Evolutionary conservation across 2,888 invertebrate species (phyloP), one percentile per base, ranked within the genome.

Genomic region (Ochropleura plecta): DNA sequence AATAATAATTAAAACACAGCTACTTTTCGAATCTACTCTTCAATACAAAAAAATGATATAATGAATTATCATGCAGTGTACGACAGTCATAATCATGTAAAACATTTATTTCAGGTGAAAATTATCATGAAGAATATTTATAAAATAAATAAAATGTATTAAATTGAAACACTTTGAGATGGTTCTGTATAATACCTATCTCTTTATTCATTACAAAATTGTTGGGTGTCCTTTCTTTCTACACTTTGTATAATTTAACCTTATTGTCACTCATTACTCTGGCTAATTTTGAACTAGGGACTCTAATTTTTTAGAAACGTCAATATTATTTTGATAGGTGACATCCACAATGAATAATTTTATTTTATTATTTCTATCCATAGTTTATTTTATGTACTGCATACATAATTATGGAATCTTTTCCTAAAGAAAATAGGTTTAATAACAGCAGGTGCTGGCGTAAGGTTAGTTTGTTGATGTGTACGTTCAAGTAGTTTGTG

Each of bases 301-400:
- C 14, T 30, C 1, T 48, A 20, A 0, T 46, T 53, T 5, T 14
- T 40, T 20, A 20, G 5, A 12, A 7, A 46, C 9, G 16, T 55
- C n/a, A 48, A 48, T 20, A 55, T 40, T 48, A 59, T n/a, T 69
- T 64, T 76, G 49, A 20, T n/a, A 70, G 16, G 0, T n/a, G 3
- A 55, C n/a, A 20, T 18, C 8, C 1, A 3, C 14, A 4, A 0
- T 40, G 42, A 12, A 49, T 49, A 20, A 18, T 59, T 20, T 1
- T 5, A 7, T 9, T 46, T 18, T 14, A 8, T 12, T 44, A 8
- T 51, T 20, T n/a, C 16, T 59, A 18, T 9, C 8, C 3, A 18
- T 18, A 40, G 40, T 53, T 64, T n/a, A 53, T 62, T 53, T 46
- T 4, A 14, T 30, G 46, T 44, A 53, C 9, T 44, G 60, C 30